phyloP scores from a whole-genome alignment of 2,888 invertebrate genomes.

The Hoplodrina ambigua region DNA sequence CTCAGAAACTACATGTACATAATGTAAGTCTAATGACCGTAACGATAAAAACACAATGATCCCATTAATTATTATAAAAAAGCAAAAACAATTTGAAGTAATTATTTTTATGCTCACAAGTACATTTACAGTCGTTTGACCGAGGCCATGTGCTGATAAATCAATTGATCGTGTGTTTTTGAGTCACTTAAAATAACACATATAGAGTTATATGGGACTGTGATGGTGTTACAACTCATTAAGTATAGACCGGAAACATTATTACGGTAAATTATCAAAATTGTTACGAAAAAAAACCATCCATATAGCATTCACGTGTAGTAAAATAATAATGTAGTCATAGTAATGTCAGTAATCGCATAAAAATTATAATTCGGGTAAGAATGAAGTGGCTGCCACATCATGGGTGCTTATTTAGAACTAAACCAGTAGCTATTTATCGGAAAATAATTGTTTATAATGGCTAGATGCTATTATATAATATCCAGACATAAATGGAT shows the following conservation, averaged over 20 bases:
- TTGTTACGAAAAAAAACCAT: constrained; percentile 1
- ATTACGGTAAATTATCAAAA: constrained; percentile 17
- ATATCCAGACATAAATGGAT: too few species aligned
- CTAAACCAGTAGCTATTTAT: too few species aligned
- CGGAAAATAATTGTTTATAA: too few species aligned
- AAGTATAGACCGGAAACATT: constrained; percentile 4
- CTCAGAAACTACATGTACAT: constrained; percentile 1
- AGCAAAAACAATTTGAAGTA: constrained; percentile 20
- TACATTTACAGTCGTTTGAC: constrained; percentile 20
- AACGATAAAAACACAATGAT: constrained; percentile 50
- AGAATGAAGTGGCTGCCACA: too few species aligned
- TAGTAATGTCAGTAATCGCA: too few species aligned
- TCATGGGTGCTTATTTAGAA: too few species aligned
- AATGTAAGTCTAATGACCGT: constrained; percentile 30
- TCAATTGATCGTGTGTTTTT: constrained; percentile 25
- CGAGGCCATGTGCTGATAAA: constrained; percentile 51
- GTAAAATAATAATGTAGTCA: too few species aligned
- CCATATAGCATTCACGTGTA: too few species aligned
- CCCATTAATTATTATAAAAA: constrained; percentile 29
- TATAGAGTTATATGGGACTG: neutral
- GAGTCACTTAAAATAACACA: neutral
- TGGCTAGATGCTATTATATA: too few species aligned
- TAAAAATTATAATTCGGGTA: too few species aligned
- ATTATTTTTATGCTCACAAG: constrained; percentile 21
- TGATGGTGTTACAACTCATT: neutral